phyloP scores from a whole-genome alignment of 2,113 vertebrate species.

The Triplophysa tibetana region DNA sequence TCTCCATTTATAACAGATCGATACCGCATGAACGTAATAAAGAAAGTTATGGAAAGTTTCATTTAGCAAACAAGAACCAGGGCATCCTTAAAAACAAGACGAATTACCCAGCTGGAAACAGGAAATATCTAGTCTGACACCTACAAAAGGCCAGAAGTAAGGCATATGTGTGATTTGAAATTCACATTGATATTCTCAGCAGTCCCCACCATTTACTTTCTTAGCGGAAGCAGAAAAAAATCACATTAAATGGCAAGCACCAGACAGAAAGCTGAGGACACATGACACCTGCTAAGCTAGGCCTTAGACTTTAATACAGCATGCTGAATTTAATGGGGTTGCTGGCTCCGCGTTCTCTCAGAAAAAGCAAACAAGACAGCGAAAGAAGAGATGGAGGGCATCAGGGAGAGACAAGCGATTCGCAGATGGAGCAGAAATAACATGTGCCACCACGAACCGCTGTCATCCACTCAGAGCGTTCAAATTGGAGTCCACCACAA shows the following conservation, averaged over 20 bases:
- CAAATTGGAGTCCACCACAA: conserved; percentile 43
- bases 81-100: conserved; percentile 5
- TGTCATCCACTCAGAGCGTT: conserved; percentile 37
- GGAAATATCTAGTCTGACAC: neutral
- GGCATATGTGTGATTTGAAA: neutral
- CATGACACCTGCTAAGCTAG: conserved; percentile 27
- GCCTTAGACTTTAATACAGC: conserved; percentile 18
- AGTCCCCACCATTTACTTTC: neutral
- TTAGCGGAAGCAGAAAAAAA: conserved; percentile 19
- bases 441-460: conserved; percentile 47
- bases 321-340: conserved; percentile 32
- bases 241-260: conserved; percentile 16
- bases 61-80: conserved; percentile 13
- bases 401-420: conserved; percentile 31
- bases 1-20: conserved; percentile 4
- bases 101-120: neutral
- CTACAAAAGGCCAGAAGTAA: neutral
- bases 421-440: conserved; percentile 47
- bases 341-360: neutral
- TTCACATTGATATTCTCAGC: conserved; percentile 1
- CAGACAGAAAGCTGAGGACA: conserved; percentile 13
- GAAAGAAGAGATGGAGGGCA: conserved; percentile 28
- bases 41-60: neutral
- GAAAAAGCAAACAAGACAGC: conserved; percentile 27
- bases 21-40: conserved; percentile 6